phyloP scores from a whole-genome alignment of 2,113 vertebrate species.

The Coracopsis vasa region DNA sequence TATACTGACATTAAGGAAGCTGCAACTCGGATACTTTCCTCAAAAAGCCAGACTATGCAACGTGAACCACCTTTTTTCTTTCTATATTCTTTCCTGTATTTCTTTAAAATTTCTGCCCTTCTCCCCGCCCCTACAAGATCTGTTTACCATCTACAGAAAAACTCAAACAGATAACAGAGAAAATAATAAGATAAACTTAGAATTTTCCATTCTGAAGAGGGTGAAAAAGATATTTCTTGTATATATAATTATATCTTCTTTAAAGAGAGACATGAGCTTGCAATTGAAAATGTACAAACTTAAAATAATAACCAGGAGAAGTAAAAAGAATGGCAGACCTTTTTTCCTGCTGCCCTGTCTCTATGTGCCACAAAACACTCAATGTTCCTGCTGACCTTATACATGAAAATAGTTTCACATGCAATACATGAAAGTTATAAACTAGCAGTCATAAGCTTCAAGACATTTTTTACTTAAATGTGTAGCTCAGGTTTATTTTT shows the following conservation, averaged over 20 bases:
- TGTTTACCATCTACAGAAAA: not conserved
- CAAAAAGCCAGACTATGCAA: not conserved
- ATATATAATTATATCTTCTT: not conserved
- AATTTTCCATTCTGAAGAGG: not conserved
- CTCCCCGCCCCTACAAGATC: fast-evolving
- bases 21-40: not conserved
- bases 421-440: not conserved
- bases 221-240: not conserved
- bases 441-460: not conserved
- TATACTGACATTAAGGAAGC: not conserved
- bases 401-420: not conserved
- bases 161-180: not conserved
- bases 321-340: not conserved
- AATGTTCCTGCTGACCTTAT: not conserved
- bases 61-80: not conserved
- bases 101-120: not conserved
- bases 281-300: not conserved
- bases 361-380: not conserved
- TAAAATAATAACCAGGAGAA: not conserved
- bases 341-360: not conserved
- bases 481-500: not conserved
- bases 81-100: not conserved
- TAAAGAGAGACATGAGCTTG: not conserved
- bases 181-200: not conserved
- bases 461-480: not conserved